Evolutionary conservation across 1,140 invertebrate species (phyloP), one percentile per base, ranked within the genome.

Genomic region (Temnothorax curvispinosus): DNA sequence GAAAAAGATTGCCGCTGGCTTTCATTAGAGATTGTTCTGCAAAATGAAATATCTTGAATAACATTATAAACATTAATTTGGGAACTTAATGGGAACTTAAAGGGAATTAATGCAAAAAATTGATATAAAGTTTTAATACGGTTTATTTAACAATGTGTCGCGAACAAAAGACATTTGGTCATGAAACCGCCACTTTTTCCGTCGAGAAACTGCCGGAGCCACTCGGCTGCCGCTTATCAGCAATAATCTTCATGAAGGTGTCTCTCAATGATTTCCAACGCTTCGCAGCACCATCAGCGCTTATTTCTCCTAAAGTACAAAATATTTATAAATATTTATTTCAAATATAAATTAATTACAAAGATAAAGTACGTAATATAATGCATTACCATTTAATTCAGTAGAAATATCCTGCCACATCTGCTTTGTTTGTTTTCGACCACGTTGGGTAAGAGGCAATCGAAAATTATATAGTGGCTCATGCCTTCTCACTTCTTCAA

Each of bases 11-110:
- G 64, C 8, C 8, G 8, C 35, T n/a, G 64, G 64, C 18, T 65
- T 65, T 65, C 64, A 4, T 65, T 65, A 41, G 64, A 67, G 4
- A 67, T 8, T 67, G 64, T 67, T 41, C 35, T 67, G 64, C 6
- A 67, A 58, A 67, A 67, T 67, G 18, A 41, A 67, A 67, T 67
- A 67, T 41, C 9, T 67, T 35, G 15, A 67, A 67, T 41, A 67
- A 67, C 41, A 67, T 67, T 67, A 35, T 21, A 8, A 7, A 2
- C 35, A 67, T 67, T 67, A 38, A 6, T 38, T n/a, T n/a, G n/a
- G n/a, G n/a, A n/a, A n/a, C n/a, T n/a, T n/a, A n/a, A n/a, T n/a
- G n/a, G n/a, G n/a, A n/a, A n/a, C n/a, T n/a, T n/a, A n/a, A n/a
- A n/a, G n/a, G n/a, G n/a, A n/a, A 38, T 65, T 67, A 41, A 67